Evolutionary conservation across 37 sponge, comb jelly and placozoan species (phyloP).

Genomic region (Dysidea cf. avara): DNA sequence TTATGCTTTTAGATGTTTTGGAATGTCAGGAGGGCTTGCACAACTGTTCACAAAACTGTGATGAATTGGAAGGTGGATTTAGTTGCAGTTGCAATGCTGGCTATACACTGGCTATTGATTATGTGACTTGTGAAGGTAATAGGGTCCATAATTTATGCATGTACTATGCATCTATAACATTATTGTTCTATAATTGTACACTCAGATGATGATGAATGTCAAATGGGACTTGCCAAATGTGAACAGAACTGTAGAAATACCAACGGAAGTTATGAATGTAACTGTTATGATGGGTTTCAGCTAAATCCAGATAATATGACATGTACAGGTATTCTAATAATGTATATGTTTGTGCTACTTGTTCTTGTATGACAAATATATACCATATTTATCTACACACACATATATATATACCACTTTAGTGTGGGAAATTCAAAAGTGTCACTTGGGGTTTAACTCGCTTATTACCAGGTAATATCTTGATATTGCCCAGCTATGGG

Average conservation of each 20-base stretch:
- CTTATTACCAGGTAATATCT: no score
- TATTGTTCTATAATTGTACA: no score
- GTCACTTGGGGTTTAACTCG: no score
- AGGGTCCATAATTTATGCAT: neutral
- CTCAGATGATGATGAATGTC: conserved; percentile 54
- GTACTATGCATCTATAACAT: no score
- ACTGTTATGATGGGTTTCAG: conserved; percentile 31
- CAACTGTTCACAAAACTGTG: conserved; percentile 10
- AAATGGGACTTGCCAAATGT: conserved; percentile 2
- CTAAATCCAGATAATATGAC: neutral
- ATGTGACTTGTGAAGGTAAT: neutral
- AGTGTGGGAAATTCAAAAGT: no score
- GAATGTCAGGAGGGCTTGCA: conserved; percentile 23
- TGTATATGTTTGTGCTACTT: no score
- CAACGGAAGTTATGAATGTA: conserved; percentile 32
- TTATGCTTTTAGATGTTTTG: no score
- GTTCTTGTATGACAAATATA: no score
- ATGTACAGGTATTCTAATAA: conserved; percentile 43
- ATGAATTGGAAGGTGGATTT: conserved; percentile 1
- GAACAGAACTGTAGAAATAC: conserved; percentile 36
- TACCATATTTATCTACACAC: no score
- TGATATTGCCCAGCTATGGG: no score
- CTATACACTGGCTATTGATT: conserved; percentile 8
- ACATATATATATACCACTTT: no score
- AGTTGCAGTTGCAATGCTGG: conserved; percentile 12